These are phyloP conservation scores for Dolichoris vasculosae DNA, from an alignment of 1,140 invertebrate genomes.

Conservation along the genomic window DNA sequence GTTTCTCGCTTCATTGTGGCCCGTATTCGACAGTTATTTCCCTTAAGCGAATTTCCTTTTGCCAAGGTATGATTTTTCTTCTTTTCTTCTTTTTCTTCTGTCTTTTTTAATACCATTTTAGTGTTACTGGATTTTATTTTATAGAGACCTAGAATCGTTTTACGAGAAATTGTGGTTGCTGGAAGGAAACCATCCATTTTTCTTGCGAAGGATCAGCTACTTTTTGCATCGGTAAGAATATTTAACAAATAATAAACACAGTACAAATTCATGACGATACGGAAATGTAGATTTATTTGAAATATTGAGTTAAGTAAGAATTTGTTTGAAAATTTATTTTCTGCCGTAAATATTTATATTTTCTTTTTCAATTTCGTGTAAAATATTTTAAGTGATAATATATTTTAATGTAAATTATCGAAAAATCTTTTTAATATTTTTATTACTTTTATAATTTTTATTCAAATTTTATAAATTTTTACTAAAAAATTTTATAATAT, in stretches of 20 bases:
- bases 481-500: neutral
- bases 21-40: constrained; percentile 23
- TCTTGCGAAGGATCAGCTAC: neutral
- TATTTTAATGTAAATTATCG: too few relatives aligned
- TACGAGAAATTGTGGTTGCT: neutral
- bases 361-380: too few relatives aligned
- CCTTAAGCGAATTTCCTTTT: constrained; percentile 38
- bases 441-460: neutral
- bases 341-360: too few relatives aligned
- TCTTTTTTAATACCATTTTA: neutral
- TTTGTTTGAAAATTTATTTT: neutral
- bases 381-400: too few relatives aligned
- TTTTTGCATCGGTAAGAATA: neutral
- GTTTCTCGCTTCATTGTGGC: constrained; percentile 39
- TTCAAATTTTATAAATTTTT: neutral
- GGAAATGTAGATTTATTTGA: neutral
- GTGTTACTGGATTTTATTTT: neutral
- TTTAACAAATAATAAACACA: neutral
- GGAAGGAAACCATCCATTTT: neutral
- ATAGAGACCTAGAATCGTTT: neutral
- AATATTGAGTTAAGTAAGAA: neutral
- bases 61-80: neutral
- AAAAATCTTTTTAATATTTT: too few relatives aligned
- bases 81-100: too few relatives aligned
- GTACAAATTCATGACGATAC: neutral